These are phyloP conservation scores for Proterorhinus semilunaris DNA, from an alignment of 2,113 vertebrate species.

Conservation along the genomic window DNA sequence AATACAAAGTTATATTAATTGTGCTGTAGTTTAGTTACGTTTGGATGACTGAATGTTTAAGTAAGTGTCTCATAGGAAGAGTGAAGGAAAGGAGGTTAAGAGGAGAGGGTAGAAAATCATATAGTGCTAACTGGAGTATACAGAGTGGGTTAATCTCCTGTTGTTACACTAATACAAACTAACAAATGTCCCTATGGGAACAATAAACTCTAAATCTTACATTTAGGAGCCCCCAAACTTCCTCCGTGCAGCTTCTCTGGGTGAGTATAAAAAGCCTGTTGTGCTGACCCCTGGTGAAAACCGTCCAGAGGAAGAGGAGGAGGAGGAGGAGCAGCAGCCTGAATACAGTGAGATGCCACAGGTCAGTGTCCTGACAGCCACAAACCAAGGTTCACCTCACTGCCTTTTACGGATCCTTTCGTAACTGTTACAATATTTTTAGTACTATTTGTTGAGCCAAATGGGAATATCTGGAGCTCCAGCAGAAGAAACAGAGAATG, in stretches of 20 bases:
- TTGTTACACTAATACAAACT: background rate
- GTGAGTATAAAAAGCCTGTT: slow-evolving; percentile 89
- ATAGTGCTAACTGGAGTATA: too few species aligned
- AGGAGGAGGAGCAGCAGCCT: slow-evolving; percentile 37
- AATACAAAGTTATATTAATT: too few species aligned
- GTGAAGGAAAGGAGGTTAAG: too few species aligned
- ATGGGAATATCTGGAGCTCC: slow-evolving; percentile 37
- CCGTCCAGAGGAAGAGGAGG: slow-evolving; percentile 52
- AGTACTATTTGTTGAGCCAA: slow-evolving; percentile 62
- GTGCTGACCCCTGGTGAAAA: slow-evolving; percentile 81
- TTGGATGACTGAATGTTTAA: too few species aligned
- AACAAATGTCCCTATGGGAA: too few species aligned
- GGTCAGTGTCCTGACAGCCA: slow-evolving; percentile 1
- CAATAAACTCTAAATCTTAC: background rate
- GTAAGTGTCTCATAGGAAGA: too few species aligned
- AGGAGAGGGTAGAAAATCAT: too few species aligned
- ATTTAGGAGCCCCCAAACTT: slow-evolving; percentile 92
- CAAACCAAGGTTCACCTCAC: background rate
- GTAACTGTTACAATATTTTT: background rate
- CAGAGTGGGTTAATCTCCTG: background rate
- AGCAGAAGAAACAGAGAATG: slow-evolving; percentile 60
- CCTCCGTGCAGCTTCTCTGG: slow-evolving; percentile 88
- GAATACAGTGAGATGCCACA: slow-evolving; percentile 48
- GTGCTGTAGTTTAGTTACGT: too few species aligned
- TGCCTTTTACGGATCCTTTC: background rate